Percentiles rank a stretch among this genome's conserved stretches.
Evolutionary conservation across 2,797 vertebrate genomes (phyloP).

Genomic region (Hippopotamyrus pictus): DNA sequence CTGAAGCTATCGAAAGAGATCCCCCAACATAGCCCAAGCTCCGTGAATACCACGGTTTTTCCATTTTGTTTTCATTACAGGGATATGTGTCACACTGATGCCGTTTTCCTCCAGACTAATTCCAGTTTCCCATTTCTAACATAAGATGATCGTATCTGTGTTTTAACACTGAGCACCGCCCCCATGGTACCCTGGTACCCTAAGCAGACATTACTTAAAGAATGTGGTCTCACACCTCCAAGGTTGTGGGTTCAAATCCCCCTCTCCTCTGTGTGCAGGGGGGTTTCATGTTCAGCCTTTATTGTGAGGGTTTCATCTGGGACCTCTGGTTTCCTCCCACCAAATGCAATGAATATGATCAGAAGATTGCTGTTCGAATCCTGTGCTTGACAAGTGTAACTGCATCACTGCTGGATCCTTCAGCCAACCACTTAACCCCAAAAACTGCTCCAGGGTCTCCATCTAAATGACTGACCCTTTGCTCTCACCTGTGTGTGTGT

Average conservation of each 20-base stretch:
- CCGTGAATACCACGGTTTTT: neutral
- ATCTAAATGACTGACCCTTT: neutral
- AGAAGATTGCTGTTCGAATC: neutral
- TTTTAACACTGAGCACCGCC: neutral
- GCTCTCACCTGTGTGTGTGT: neutral
- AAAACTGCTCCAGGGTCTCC: neutral
- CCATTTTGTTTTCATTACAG: neutral
- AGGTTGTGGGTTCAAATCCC: neutral
- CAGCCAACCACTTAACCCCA: neutral
- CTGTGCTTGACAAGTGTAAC: neutral
- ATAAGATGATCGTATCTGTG: neutral
- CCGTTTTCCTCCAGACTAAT: neutral
- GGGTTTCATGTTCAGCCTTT: neutral
- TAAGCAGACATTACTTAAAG: neutral
- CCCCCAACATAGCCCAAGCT: neutral
- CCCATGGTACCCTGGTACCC: neutral
- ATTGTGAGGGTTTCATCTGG: neutral
- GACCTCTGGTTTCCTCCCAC: neutral
- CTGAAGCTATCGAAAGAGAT: neutral
- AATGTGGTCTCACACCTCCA: neutral
- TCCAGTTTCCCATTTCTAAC: neutral
- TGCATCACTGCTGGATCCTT: neutral
- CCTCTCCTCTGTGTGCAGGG: neutral
- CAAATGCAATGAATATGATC: neutral
- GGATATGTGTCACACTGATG: neutral